phyloP scores from a whole-genome alignment of 2,888 invertebrate genomes.

The Heterodera filipjevi region DNA sequence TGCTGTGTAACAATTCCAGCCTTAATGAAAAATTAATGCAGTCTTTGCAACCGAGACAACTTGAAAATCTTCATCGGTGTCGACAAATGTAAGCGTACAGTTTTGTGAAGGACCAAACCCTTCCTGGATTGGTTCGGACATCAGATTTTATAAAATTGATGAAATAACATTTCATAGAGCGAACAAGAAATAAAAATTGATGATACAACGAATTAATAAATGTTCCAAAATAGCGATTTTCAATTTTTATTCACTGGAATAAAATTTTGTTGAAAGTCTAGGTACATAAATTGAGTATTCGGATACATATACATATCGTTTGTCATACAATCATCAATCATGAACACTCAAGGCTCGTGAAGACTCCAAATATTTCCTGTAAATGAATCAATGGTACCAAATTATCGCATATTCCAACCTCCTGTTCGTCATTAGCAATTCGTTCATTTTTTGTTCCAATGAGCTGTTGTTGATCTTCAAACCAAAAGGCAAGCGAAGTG shows the following conservation, averaged over 20 bases:
- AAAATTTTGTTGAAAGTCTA: not conserved
- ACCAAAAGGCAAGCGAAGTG: slow-evolving; percentile 11
- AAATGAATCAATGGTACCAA: not conserved
- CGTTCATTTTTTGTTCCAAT: slow-evolving; percentile 32
- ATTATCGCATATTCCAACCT: slow-evolving; percentile 26
- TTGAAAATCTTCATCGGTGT: slow-evolving; percentile 36
- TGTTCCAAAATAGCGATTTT: not conserved
- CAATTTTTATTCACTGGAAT: not conserved
- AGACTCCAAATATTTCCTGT: slow-evolving; percentile 42
- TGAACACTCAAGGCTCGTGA: slow-evolving; percentile 34
- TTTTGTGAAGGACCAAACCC: slow-evolving; percentile 34
- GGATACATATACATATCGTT: not conserved
- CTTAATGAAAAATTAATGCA: not conserved
- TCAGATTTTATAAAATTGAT: no score
- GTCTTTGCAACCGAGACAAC: no score
- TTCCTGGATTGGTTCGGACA: slow-evolving; percentile 11
- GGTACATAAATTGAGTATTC: not conserved
- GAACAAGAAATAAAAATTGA: not conserved
- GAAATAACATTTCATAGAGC: no score
- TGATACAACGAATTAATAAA: not conserved
- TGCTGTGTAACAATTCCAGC: slow-evolving; percentile 21
- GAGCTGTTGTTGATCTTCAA: slow-evolving; percentile 32
- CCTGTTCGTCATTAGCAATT: slow-evolving; percentile 38
- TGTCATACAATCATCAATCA: slow-evolving; percentile 5
- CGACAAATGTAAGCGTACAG: slow-evolving; percentile 39